Conservation (phyloP, 2,888 invertebrate species). For the Micropterix aruncella region DNA sequence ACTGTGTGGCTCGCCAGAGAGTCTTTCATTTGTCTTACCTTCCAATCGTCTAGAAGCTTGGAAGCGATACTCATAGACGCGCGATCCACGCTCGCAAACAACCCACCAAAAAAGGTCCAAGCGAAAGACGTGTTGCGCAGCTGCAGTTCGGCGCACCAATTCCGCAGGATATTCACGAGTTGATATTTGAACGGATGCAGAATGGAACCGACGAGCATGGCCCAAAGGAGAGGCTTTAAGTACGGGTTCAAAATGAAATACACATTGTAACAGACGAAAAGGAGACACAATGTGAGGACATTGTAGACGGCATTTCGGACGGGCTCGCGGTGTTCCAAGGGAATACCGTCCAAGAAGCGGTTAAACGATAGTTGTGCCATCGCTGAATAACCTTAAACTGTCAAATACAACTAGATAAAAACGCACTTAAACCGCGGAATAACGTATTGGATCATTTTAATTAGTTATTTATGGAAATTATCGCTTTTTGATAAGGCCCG, state of each 20-base stretch:
- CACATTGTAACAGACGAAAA: slow-evolving; percentile 58
- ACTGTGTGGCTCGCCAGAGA: too few species aligned
- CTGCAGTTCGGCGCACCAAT: slow-evolving; percentile 64
- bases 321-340: slow-evolving; percentile 75
- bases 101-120: slow-evolving; percentile 20
- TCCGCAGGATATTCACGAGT: slow-evolving; percentile 57
- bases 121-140: slow-evolving; percentile 51
- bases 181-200: slow-evolving; percentile 89
- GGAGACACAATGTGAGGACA: slow-evolving; percentile 66
- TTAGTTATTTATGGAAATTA: too few species aligned
- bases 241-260: slow-evolving; percentile 84
- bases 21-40: too few species aligned
- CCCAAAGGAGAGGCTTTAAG: slow-evolving; percentile 90
- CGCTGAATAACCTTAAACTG: too few species aligned
- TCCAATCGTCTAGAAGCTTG: background rate
- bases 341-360: slow-evolving; percentile 38
- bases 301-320: slow-evolving; percentile 86
- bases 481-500: too few species aligned
- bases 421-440: too few species aligned
- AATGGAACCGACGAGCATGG: slow-evolving; percentile 89
- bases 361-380: background rate
- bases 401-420: too few species aligned
- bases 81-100: background rate
- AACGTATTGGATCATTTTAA: too few species aligned
- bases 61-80: background rate